Percentiles rank a stretch among this genome's conserved stretches.
phyloP scores from a whole-genome alignment of 1,140 invertebrate genomes.

The Drosophila teissieri region DNA sequence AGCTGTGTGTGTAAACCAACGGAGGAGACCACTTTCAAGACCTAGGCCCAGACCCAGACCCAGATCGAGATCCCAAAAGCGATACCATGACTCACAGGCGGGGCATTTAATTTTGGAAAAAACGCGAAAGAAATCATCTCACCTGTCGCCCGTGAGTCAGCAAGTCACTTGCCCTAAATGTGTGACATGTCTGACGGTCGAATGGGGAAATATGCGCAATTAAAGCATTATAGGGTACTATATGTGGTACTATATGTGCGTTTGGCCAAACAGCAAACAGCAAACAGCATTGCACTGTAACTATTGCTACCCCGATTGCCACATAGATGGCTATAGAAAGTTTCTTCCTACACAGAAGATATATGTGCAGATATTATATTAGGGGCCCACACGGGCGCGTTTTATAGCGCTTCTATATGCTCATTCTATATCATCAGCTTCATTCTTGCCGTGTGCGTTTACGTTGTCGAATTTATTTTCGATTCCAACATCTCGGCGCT shows the following conservation, averaged over 20 bases:
- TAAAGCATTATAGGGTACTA: slow-evolving; percentile 11
- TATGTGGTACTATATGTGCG: slow-evolving; percentile 13
- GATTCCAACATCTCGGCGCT: slow-evolving; percentile 48
- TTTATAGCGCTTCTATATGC: slow-evolving; percentile 66
- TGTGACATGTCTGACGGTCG: slow-evolving; percentile 42
- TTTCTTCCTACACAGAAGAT: slow-evolving; percentile 15
- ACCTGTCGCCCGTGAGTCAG: slow-evolving; percentile 60
- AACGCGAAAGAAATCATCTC: slow-evolving; percentile 39
- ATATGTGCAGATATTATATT: slow-evolving; percentile 34
- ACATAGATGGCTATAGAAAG: slow-evolving; percentile 32
- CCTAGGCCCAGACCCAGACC: slow-evolving; percentile 26
- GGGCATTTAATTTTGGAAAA: slow-evolving; percentile 42
- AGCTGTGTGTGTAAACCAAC: slow-evolving; percentile 47
- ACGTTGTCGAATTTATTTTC: slow-evolving; percentile 70
- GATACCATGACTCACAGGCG: slow-evolving; percentile 27
- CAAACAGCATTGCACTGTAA: slow-evolving; percentile 16
- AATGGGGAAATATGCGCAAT: slow-evolving; percentile 35
- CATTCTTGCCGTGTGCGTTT: slow-evolving; percentile 76
- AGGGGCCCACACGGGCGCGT: slow-evolving; percentile 58
- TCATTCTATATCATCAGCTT: slow-evolving; percentile 59
- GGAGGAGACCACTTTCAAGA: neutral
- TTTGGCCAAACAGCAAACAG: slow-evolving; percentile 1
- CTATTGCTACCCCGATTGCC: slow-evolving; percentile 11
- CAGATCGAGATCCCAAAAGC: slow-evolving; percentile 27
- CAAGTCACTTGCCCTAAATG: slow-evolving; percentile 61